Percentiles rank a stretch among this genome's conserved stretches.
Conservation (phyloP, 2,797 vertebrate species). For the Melanotaenia boesemani region DNA sequence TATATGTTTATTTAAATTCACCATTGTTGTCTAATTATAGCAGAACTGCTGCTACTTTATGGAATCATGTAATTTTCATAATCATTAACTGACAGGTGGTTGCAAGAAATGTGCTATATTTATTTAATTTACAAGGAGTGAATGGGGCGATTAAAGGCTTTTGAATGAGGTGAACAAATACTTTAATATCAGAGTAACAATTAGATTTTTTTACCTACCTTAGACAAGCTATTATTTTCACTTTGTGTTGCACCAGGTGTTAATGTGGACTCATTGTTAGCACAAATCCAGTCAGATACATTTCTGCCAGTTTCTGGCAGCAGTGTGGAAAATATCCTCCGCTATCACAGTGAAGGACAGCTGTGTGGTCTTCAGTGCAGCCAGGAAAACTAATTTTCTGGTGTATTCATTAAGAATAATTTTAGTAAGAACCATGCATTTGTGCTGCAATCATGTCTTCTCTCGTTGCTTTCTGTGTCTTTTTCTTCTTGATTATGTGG, state of each 20-base stretch:
- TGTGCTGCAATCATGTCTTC: conserved; percentile 25
- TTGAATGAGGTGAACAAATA: conserved; percentile 34
- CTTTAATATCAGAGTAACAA: conserved; percentile 37
- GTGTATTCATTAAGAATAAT: conserved; percentile 51
- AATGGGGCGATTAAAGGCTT: conserved; percentile 49
- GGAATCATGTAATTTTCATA: conserved; percentile 30
- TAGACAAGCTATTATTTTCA: conserved; percentile 24
- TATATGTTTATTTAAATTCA: conserved; percentile 27
- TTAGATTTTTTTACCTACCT: conserved; percentile 17
- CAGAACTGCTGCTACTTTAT: not conserved
- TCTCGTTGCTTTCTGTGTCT: conserved; percentile 18
- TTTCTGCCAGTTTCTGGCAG: conserved; percentile 40
- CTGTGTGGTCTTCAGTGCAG: conserved; percentile 32
- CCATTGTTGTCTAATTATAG: conserved; percentile 37
- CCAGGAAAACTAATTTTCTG: conserved; percentile 49
- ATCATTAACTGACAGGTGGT: conserved; percentile 47
- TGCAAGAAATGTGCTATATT: conserved; percentile 25
- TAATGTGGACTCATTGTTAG: conserved; percentile 31
- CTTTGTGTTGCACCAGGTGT: conserved; percentile 44
- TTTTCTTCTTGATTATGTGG: conserved; percentile 67
- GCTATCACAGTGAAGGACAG: conserved; percentile 41
- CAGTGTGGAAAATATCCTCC: conserved; percentile 24
- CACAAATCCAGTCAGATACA: conserved; percentile 25
- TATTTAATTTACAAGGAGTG: conserved; percentile 27
- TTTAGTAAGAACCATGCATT: conserved; percentile 33